A percentile compares a stretch with the other conserved stretches of the same genome.
phyloP scores from a whole-genome alignment of 2,888 invertebrate species.

The Melangyna quadrimaculata region DNA sequence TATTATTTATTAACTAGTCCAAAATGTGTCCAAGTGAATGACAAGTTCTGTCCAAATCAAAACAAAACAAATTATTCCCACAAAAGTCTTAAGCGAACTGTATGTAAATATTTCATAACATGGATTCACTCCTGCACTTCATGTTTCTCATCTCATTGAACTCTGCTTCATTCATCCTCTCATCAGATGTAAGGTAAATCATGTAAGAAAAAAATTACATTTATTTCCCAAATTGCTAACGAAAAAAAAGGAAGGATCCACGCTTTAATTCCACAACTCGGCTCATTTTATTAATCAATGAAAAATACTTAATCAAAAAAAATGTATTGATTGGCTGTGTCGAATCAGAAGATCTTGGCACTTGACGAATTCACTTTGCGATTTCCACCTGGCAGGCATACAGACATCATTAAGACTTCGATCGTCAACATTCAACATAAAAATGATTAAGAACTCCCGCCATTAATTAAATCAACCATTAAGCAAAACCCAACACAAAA shows the following conservation, averaged over 20 bases:
- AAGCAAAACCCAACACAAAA: background rate
- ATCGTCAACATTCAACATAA: conserved; percentile 9
- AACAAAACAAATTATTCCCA: too few relatives aligned
- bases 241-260: conserved; percentile 29
- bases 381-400: conserved; percentile 48
- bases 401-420: conserved; percentile 56
- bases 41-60: too few relatives aligned
- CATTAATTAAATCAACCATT: conserved; percentile 66
- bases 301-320: background rate
- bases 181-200: background rate
- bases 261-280: conserved; percentile 46
- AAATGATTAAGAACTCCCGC: conserved; percentile 69
- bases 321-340: conserved; percentile 50
- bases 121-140: too few relatives aligned
- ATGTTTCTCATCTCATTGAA: background rate
- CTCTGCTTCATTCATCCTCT: background rate
- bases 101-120: too few relatives aligned
- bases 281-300: background rate
- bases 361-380: conserved; percentile 45
- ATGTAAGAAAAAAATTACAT: background rate
- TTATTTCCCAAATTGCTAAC: conserved; percentile 2
- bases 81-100: too few relatives aligned
- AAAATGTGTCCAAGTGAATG: too few relatives aligned
- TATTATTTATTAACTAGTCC: too few relatives aligned
- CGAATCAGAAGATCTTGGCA: conserved; percentile 51